phyloP scores from a whole-genome alignment of 2,888 invertebrate species.

The Antheraea assamensis region DNA sequence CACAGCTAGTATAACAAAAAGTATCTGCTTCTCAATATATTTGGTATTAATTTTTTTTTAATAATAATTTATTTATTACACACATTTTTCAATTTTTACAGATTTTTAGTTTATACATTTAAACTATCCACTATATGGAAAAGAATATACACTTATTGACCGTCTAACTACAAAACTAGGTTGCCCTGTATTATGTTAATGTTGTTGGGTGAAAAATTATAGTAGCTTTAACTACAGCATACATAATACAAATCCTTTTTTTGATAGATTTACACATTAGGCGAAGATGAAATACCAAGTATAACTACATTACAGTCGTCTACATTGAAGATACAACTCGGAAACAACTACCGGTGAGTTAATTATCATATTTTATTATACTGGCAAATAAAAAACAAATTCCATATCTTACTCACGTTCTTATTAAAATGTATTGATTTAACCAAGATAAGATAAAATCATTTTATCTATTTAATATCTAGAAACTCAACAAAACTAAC shows the following conservation, averaged over 20 bases:
- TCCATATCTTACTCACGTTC: background rate
- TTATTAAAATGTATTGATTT: background rate
- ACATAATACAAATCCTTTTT: conserved; percentile 10
- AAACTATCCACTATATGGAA: too few species aligned
- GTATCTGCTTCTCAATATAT: too few species aligned
- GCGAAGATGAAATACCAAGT: conserved; percentile 86
- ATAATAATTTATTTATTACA: too few species aligned
- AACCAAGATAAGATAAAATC: background rate
- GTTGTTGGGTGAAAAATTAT: too few species aligned
- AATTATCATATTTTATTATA: background rate
- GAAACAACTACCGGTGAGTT: conserved; percentile 56
- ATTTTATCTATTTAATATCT: background rate
- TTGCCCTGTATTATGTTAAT: too few species aligned
- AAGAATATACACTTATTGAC: too few species aligned
- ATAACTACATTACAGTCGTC: conserved; percentile 85
- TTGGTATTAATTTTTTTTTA: too few species aligned
- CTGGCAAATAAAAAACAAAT: background rate
- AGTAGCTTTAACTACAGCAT: too few species aligned
- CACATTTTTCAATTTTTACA: too few species aligned
- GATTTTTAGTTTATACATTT: too few species aligned
- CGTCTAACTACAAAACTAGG: too few species aligned
- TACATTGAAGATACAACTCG: conserved; percentile 74
- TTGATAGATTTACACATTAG: conserved; percentile 82
- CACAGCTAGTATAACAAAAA: too few species aligned
- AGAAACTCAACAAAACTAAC: conserved; percentile 1